Base-by-base conservation (phyloP, 2,113 vertebrate genomes). In the Gobius niger region DNA sequence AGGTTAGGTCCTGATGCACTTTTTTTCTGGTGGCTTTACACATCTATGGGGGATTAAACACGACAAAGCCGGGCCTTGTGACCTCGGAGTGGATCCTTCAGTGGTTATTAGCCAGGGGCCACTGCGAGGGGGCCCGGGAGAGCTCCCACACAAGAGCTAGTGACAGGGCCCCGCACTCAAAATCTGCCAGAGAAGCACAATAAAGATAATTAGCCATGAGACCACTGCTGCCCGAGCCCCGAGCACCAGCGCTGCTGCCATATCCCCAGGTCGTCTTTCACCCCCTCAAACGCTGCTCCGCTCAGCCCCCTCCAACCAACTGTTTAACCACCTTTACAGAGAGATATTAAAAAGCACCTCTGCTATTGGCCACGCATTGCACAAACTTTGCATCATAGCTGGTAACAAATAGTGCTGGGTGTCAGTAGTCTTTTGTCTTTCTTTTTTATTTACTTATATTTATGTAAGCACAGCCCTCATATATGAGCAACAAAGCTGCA, bases 181-280 rank as follows among this genome's bases (percentile, higher is more conserved):
- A 91, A 91, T 90, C 85, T 87, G 90, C 86, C 70, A 80, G 73
- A 56, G 80, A 85, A 89, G 87, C 90, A 90, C 83, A 91, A 90
- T 89, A 86, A 92, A 90, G 82, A 85, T 91, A 92, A 93, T 91
- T 91, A 91, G 89, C 82, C 78, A 78, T 54, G 87, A 93, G 91
- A 90, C 89, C 78, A 67, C 76, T 73, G 61, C 75, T 79, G 81
- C 83, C 85, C 65, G 54, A 64, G 72, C 65, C 67, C 65, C 65
- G 53, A 65, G 19, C 65, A 63, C 12, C 70, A 70, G 72, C 73
- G 60, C 76, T 2, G 4, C 24, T 34, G 24, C 24, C 24, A 34
- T 69, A 75, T 82, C 68, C 81, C 81, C 83, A 61, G 63, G 75
- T 81, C 73, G 63, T 70, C 68, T 76, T 77, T 19, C 47, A 75